A percentile compares a stretch with the other conserved stretches of the same genome.
Conservation (phyloP, 2,888 invertebrate species). For the Sarcophaga carnaria region DNA sequence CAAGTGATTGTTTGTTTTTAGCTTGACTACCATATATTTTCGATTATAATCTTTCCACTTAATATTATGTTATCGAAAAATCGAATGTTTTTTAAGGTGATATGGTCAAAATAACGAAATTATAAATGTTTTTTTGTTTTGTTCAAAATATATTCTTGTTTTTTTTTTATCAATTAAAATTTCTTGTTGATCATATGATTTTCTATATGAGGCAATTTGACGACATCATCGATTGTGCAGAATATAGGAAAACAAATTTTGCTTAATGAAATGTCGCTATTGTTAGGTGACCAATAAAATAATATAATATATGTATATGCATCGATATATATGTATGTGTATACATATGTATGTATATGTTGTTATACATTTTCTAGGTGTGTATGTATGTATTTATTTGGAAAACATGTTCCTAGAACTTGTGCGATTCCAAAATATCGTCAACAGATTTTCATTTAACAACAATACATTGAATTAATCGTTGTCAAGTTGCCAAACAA, state of each 20-base stretch:
- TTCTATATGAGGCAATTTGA: not conserved
- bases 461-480: not conserved
- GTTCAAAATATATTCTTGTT: not conserved
- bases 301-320: not conserved
- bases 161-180: slow-evolving; percentile 15
- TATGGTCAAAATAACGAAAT: not conserved
- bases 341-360: not conserved
- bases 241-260: not conserved
- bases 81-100: not conserved
- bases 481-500: not conserved
- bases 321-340: not conserved
- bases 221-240: not conserved
- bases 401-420: slow-evolving; percentile 38
- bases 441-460: slow-evolving; percentile 12
- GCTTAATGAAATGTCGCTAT: not conserved
- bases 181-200: slow-evolving; percentile 45
- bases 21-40: slow-evolving; percentile 1
- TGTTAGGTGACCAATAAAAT: not conserved
- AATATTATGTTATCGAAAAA: not conserved
- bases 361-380: not conserved
- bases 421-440: slow-evolving; percentile 31
- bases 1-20: not conserved
- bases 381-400: not conserved
- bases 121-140: not conserved
- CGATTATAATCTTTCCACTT: slow-evolving; percentile 10